Conservation (phyloP, 1,140 invertebrate genomes). For the Antheraea mylitta region DNA sequence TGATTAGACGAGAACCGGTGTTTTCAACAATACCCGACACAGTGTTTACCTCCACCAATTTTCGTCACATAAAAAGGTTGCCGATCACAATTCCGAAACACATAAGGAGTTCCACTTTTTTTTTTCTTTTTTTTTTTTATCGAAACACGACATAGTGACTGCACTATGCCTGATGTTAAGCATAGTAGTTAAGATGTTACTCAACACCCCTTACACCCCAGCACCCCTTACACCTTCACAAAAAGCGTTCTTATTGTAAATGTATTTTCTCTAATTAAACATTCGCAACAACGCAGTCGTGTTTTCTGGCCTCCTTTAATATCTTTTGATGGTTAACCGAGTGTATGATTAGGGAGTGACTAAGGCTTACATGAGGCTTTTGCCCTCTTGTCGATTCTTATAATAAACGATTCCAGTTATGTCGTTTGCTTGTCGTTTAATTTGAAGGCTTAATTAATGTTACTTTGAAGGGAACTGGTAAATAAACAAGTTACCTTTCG, state of each 20-base stretch:
- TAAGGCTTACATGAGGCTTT: slow-evolving; percentile 30
- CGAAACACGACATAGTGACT: too few relatives aligned
- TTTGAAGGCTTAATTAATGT: neutral
- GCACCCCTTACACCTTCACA: too few relatives aligned
- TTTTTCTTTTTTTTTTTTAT: too few relatives aligned
- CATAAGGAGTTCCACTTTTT: too few relatives aligned
- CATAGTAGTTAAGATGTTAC: too few relatives aligned
- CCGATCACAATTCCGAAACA: too few relatives aligned
- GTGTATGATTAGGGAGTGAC: slow-evolving; percentile 57
- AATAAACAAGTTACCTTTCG: neutral
- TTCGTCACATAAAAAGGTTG: too few relatives aligned
- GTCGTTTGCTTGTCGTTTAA: neutral
- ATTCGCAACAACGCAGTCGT: slow-evolving; percentile 30
- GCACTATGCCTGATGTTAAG: too few relatives aligned
- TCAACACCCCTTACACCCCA: too few relatives aligned
- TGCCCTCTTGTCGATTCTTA: neutral
- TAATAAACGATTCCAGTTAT: neutral
- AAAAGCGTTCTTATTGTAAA: slow-evolving; percentile 35
- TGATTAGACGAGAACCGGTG: neutral
- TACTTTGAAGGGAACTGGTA: neutral
- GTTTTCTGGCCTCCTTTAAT: slow-evolving; percentile 38
- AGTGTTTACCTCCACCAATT: too few relatives aligned
- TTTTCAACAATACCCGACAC: too few relatives aligned
- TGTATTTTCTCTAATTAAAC: slow-evolving; percentile 65
- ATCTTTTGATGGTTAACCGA: slow-evolving; percentile 54